These are phyloP conservation scores for Psilopsiagon aymara DNA, from an alignment of 2,113 vertebrate genomes.

Conservation along the genomic window DNA sequence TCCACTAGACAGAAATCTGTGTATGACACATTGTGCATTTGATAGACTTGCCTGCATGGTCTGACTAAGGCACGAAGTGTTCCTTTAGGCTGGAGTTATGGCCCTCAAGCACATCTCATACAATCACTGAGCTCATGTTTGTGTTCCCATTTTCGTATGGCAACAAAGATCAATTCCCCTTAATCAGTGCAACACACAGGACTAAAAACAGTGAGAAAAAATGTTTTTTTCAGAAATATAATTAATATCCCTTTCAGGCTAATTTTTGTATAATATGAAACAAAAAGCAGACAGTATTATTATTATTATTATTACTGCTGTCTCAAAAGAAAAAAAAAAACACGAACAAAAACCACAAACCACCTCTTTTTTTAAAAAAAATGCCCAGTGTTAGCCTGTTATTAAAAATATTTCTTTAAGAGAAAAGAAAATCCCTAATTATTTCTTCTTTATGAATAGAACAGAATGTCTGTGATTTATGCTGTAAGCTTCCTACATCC, in stretches of 20 bases:
- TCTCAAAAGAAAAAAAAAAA: background rate
- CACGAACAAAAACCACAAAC: background rate
- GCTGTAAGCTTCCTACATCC: background rate
- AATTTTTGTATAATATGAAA: constrained; percentile 15
- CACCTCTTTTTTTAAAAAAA: background rate
- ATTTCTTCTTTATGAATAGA: background rate
- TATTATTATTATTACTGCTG: background rate
- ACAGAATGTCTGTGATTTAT: background rate
- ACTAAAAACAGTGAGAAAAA: constrained; percentile 5
- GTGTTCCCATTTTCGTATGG: constrained; percentile 1
- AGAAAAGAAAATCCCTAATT: background rate
- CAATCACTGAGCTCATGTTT: background rate
- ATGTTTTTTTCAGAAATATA: constrained; percentile 7
- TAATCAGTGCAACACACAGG: constrained; percentile 12
- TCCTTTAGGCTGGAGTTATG: background rate
- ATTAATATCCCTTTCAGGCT: constrained; percentile 17
- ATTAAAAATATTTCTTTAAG: background rate
- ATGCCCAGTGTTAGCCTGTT: background rate
- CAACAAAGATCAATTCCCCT: constrained; percentile 42
- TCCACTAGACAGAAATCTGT: constrained; percentile 68
- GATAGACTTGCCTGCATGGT: constrained; percentile 63
- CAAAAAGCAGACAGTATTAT: constrained; percentile 25
- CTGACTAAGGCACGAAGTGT: background rate
- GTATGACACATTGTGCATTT: constrained; percentile 67
- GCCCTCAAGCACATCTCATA: background rate